Base-by-base conservation (phyloP, 2,888 invertebrate species). In the Isotomurus palustris region DNA sequence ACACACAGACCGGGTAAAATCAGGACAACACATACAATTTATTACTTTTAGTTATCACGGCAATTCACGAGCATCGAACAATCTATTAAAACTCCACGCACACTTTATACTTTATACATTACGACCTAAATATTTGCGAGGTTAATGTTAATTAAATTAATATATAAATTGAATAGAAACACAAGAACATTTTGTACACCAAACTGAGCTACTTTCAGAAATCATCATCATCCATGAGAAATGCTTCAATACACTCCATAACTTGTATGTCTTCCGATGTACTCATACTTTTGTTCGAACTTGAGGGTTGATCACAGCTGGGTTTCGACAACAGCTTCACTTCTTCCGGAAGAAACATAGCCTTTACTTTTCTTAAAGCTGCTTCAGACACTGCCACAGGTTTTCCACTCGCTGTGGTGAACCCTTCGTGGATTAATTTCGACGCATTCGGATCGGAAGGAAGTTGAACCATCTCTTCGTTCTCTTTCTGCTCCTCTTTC, bases 221-320 rank as follows among this genome's bases (percentile, higher is more conserved):
- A n/a, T n/a, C n/a, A n/a, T n/a, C 66, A 66, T 75, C 75, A 64
- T 76, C 76, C 5, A 72, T 74, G 4, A 76, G 56, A 12, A 76
- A 67, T 5, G 76, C 76, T 29, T 70, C 72, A 14, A 73, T 71
- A 60, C 74, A 74, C 24, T 74, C 75, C 17, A 69, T 62, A 22
- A 76, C 71, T 71, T 77, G 76, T n/a, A n/a, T n/a, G n/a, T n/a
- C n/a, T n/a, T n/a, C n/a, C n/a, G n/a, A n/a, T n/a, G n/a, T n/a
- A n/a, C n/a, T n/a, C n/a, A n/a, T n/a, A n/a, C n/a, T n/a, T n/a
- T 32, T 32, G 14, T 32, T 32, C 32, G 8, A 32, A 8, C 14
- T 10, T 8, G 40, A 17, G 40, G 12, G 6, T 40, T 17, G 17
- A 32, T 10, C 32, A 8, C 32, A 32, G 8, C 32, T 10, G 32